Percentiles rank a stretch among this genome's conserved stretches.
phyloP scores from a whole-genome alignment of 2,888 invertebrate species.

The Frankliniella fusca region DNA sequence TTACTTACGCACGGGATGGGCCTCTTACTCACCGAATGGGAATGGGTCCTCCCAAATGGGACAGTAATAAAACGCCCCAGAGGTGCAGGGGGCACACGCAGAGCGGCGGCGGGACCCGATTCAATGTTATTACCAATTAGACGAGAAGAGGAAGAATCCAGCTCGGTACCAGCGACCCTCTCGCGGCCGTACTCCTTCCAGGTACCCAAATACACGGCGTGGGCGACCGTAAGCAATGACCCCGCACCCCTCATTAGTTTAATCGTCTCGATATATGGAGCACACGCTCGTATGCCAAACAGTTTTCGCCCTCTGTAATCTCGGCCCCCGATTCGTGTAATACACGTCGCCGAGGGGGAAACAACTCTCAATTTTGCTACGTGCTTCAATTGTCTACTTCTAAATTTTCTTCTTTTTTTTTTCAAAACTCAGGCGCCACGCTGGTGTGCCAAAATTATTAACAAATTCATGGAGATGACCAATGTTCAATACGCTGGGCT shows the following conservation, averaged over 20 bases:
- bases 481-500: no score
- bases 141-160: not conserved
- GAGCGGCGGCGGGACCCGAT: not conserved
- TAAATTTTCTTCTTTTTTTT: no score
- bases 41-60: not conserved
- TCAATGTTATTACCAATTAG: slow-evolving; percentile 12
- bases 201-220: no score
- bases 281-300: not conserved
- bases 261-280: not conserved
- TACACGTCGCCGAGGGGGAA: not conserved
- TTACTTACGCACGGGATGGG: not conserved
- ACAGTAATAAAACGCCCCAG: not conserved
- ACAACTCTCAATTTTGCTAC: no score
- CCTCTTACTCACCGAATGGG: not conserved
- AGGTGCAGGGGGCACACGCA: no score
- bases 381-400: no score
- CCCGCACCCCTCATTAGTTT: not conserved
- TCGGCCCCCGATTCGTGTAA: not conserved
- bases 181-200: no score
- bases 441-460: no score
- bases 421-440: no score
- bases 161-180: not conserved
- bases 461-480: no score
- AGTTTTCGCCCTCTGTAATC: not conserved
- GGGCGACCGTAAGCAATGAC: no score